These are phyloP conservation scores for Acrobasis suavella DNA, from an alignment of 2,888 invertebrate species.

Conservation along the genomic window DNA sequence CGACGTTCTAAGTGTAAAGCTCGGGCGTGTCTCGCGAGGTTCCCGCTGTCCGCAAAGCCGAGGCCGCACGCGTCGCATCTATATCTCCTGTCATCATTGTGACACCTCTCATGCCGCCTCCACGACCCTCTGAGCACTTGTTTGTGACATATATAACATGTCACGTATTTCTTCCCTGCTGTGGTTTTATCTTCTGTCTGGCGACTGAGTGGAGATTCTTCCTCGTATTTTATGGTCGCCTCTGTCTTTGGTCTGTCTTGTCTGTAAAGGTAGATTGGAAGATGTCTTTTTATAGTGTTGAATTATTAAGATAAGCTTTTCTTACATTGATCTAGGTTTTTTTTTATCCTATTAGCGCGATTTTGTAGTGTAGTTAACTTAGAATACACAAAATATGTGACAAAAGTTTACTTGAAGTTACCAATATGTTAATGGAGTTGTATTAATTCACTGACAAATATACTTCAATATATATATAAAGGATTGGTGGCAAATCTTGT, in stretches of 20 bases:
- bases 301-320: neutral
- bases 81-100: conserved; percentile 62
- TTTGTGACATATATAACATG: conserved; percentile 69
- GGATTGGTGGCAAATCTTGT: no score
- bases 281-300: neutral
- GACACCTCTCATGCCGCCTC: conserved; percentile 71
- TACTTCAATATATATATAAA: no score
- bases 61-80: conserved; percentile 80
- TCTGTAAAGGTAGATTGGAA: conserved; percentile 10
- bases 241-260: neutral
- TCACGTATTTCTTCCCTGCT: conserved; percentile 36
- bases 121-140: conserved; percentile 53
- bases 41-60: conserved; percentile 70
- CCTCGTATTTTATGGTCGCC: conserved; percentile 7
- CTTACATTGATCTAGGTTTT: no score
- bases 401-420: no score
- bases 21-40: conserved; percentile 77
- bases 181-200: neutral
- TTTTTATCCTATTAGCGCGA: no score
- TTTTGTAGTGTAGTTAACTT: no score
- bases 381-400: no score
- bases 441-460: no score
- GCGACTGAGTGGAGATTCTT: neutral
- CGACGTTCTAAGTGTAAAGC: conserved; percentile 70
- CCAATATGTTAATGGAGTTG: no score